Evolutionary conservation across 2,797 vertebrate genomes (phyloP).

Genomic region (Poeciliopsis turneri): DNA sequence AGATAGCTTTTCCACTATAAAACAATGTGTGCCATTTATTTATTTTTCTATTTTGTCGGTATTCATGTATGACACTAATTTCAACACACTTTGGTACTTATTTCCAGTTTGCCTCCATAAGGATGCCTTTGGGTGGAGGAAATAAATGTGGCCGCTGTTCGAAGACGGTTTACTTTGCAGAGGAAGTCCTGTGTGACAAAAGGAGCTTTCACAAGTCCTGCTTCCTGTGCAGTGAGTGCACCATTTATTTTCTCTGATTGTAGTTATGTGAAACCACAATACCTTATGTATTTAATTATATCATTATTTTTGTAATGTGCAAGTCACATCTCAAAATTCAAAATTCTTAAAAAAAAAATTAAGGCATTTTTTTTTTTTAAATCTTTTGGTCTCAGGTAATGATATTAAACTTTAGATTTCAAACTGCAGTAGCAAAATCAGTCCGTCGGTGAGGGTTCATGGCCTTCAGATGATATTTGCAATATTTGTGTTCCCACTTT

Average conservation of each 20-base stretch:
- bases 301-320: background rate
- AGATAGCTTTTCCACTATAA: background rate
- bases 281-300: background rate
- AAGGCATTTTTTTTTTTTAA: background rate
- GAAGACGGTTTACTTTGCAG: constrained; percentile 93
- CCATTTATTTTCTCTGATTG: constrained; percentile 30
- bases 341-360: background rate
- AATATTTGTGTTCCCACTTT: constrained; percentile 39
- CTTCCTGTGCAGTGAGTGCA: constrained; percentile 95
- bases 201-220: constrained; percentile 94
- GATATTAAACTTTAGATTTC: background rate
- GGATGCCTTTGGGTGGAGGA: constrained; percentile 95
- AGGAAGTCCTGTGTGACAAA: constrained; percentile 94
- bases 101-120: constrained; percentile 47
- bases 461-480: constrained; percentile 14
- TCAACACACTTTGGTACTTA: background rate
- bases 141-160: constrained; percentile 93
- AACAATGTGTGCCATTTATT: background rate
- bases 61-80: background rate
- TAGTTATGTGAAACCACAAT: constrained; percentile 10
- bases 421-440: background rate
- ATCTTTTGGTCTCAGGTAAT: background rate
- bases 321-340: background rate
- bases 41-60: background rate
- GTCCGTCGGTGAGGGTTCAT: constrained; percentile 11